These are phyloP conservation scores for Pogonocichla stellata DNA, from an alignment of 2,113 vertebrate species.

Conservation along the genomic window DNA sequence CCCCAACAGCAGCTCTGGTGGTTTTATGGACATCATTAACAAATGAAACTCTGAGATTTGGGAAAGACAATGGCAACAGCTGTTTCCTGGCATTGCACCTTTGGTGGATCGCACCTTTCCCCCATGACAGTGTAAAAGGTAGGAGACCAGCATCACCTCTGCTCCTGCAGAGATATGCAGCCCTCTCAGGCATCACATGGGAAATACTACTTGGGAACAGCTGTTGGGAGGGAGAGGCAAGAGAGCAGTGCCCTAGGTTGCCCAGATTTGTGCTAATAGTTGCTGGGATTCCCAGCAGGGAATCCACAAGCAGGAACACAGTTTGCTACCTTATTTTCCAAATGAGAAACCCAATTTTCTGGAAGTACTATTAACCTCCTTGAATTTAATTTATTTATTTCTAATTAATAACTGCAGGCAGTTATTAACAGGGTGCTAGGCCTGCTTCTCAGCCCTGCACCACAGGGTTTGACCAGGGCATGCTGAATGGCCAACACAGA, in stretches of 20 bases:
- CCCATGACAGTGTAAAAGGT: accelerated
- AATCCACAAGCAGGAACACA: not conserved
- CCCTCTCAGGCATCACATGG: accelerated
- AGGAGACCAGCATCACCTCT: not conserved
- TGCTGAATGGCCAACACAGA: not conserved
- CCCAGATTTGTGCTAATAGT: accelerated
- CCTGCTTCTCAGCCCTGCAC: not conserved
- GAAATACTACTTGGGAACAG: not conserved
- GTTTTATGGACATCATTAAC: not conserved
- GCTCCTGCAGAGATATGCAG: not conserved
- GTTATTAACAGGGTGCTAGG: not conserved
- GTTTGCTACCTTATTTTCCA: not conserved
- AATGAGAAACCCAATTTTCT: not conserved
- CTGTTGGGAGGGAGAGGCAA: not conserved
- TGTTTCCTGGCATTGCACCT: not conserved
- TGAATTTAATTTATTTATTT: no score
- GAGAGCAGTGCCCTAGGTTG: not conserved
- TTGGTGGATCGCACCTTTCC: not conserved
- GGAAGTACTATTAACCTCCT: accelerated
- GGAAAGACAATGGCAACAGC: not conserved
- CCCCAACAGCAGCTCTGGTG: not conserved
- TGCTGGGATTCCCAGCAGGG: not conserved
- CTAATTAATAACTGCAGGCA: not conserved
- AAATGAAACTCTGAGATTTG: not conserved
- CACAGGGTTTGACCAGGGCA: accelerated